A percentile compares a stretch with the other conserved stretches of the same genome.
Conservation (phyloP, 1,140 invertebrate genomes). For the Drosophila suzukii region DNA sequence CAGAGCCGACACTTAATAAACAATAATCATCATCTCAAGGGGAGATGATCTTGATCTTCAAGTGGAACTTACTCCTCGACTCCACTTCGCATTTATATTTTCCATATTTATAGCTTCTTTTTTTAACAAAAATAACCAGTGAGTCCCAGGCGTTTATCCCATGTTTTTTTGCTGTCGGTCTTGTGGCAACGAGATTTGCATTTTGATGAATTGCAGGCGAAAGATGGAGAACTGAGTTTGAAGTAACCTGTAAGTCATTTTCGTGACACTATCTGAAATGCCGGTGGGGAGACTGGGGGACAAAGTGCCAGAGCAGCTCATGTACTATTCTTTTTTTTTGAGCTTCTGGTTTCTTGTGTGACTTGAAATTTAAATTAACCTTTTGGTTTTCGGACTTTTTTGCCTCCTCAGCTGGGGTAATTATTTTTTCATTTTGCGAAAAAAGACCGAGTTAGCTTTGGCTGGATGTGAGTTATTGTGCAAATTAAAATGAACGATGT, state of each 20-base stretch:
- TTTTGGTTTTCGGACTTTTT: constrained; percentile 42
- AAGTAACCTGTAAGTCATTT: constrained; percentile 79
- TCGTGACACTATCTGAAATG: constrained; percentile 62
- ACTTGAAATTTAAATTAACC: constrained; percentile 82
- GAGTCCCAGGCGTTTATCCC: constrained; percentile 12
- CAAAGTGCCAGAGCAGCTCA: constrained; percentile 25
- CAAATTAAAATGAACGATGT: constrained; percentile 84
- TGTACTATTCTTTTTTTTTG: constrained; percentile 25
- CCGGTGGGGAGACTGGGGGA: constrained; percentile 9
- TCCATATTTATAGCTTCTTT: constrained; percentile 3
- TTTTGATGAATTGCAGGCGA: constrained; percentile 81
- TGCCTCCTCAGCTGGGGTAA: constrained; percentile 21
- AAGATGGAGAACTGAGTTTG: constrained; percentile 24
- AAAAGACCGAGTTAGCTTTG: constrained; percentile 39
- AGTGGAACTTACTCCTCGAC: constrained; percentile 47
- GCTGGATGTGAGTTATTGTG: constrained; percentile 60
- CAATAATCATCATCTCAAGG: constrained; percentile 63
- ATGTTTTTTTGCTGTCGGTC: constrained; percentile 17
- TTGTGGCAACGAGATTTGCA: constrained; percentile 75
- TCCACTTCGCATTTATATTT: constrained; percentile 5
- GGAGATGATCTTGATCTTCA: constrained; percentile 24
- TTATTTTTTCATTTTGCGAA: constrained; percentile 54
- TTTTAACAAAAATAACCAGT: constrained; percentile 6
- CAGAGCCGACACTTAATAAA: constrained; percentile 77
- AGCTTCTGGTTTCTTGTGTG: constrained; percentile 60